phyloP scores from a whole-genome alignment of 1,140 invertebrate genomes.

The Drosophila littoralis region DNA sequence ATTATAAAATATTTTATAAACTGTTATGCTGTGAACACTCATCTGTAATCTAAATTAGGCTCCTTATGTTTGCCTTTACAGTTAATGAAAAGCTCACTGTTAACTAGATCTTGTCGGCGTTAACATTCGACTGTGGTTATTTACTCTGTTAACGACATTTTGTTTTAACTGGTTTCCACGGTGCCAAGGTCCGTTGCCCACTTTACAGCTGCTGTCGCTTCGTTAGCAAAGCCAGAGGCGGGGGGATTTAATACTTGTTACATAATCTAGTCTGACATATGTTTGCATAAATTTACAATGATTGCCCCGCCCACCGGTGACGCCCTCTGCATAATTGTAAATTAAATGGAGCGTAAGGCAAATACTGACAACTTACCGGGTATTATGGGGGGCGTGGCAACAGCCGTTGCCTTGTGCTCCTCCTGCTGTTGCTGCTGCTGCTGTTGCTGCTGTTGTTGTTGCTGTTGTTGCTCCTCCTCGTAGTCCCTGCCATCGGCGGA shows the following conservation, averaged over 20 bases:
- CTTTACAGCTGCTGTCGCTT: neutral
- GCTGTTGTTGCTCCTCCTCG: slow-evolving; percentile 61
- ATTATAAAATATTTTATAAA: neutral
- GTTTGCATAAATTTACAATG: slow-evolving; percentile 75
- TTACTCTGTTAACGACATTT: neutral
- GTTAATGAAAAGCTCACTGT: neutral
- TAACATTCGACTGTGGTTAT: neutral
- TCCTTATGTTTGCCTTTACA: neutral
- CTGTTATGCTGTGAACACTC: neutral
- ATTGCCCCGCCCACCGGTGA: slow-evolving; percentile 13
- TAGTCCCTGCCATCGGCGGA: slow-evolving; percentile 65
- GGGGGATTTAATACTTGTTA: slow-evolving; percentile 57
- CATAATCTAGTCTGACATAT: slow-evolving; percentile 76
- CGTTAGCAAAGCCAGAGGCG: neutral
- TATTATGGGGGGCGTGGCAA: slow-evolving; percentile 46
- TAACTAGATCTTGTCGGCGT: neutral
- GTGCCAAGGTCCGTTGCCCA: neutral
- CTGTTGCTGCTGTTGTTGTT: slow-evolving; percentile 36
- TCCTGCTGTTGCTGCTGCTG: slow-evolving; percentile 32
- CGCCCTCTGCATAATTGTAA: slow-evolving; percentile 65
- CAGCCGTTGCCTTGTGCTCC: slow-evolving; percentile 23
- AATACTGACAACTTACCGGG: slow-evolving; percentile 63
- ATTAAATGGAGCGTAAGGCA: slow-evolving; percentile 74
- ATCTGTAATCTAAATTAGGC: neutral
- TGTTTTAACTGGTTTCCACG: neutral